Conservation (phyloP, 2,113 vertebrate genomes). For the Potamarius usumacintae region DNA sequence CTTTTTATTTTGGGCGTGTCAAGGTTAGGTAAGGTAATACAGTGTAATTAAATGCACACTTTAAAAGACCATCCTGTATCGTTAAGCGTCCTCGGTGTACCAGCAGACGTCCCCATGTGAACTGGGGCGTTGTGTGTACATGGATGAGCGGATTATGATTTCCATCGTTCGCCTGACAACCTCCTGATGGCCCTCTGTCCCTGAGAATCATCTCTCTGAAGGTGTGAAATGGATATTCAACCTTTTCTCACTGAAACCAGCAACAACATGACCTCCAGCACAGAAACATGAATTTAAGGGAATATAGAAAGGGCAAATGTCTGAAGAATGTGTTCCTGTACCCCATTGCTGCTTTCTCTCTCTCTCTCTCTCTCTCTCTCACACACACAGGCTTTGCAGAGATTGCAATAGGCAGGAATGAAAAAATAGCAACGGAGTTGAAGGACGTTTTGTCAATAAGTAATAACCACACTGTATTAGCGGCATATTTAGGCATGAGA, state of each 20-base stretch:
- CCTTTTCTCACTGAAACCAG: slow-evolving; percentile 24
- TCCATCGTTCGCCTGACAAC: not conserved
- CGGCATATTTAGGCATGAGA: slow-evolving; percentile 58
- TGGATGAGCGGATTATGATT: slow-evolving; percentile 38
- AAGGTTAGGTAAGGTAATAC: slow-evolving; percentile 29
- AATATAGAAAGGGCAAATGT: not conserved
- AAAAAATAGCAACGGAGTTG: slow-evolving; percentile 39
- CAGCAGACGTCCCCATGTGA: not conserved
- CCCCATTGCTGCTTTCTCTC: slow-evolving; percentile 38
- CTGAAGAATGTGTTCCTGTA: not conserved
- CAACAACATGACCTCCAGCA: slow-evolving; percentile 30
- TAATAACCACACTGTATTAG: slow-evolving; percentile 61
- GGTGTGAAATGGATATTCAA: slow-evolving; percentile 43
- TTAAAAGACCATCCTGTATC: slow-evolving; percentile 34
- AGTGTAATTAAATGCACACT: slow-evolving; percentile 45
- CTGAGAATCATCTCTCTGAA: slow-evolving; percentile 26
- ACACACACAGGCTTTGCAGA: slow-evolving; percentile 15
- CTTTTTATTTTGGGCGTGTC: slow-evolving; percentile 29
- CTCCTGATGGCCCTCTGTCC: slow-evolving; percentile 9
- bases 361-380: slow-evolving; percentile 40
- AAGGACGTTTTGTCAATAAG: slow-evolving; percentile 63
- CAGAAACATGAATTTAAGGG: slow-evolving; percentile 10
- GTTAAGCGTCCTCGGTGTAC: slow-evolving; percentile 22
- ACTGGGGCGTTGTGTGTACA: slow-evolving; percentile 12
- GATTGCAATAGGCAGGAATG: slow-evolving; percentile 26